These are phyloP conservation scores for Lepus europaeus DNA, from an alignment of 2,113 vertebrate genomes.

Conservation along the genomic window DNA sequence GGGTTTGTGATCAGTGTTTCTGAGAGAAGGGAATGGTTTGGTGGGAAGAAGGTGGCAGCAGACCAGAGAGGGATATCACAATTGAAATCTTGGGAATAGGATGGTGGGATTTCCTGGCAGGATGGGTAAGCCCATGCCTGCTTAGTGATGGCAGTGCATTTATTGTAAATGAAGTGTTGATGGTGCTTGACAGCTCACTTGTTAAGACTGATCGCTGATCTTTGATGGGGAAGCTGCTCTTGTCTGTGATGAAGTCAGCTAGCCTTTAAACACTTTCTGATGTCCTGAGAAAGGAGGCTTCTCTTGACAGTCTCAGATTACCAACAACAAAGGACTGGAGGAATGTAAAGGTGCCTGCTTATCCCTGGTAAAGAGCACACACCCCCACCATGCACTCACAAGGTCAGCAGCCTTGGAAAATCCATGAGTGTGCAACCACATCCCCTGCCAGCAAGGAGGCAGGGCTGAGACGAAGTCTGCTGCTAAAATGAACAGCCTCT, in stretches of 20 bases:
- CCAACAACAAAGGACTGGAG: background rate
- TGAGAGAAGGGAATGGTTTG: background rate
- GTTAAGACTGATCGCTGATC: background rate
- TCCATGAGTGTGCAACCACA: background rate
- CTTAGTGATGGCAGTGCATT: rapidly evolving
- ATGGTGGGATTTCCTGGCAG: background rate
- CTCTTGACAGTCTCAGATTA: background rate
- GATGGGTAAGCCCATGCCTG: background rate
- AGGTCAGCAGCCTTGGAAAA: background rate
- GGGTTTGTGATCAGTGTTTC: background rate
- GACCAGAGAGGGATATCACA: background rate
- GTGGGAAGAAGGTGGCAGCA: background rate
- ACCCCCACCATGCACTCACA: too few relatives aligned
- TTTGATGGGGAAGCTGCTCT: constrained; percentile 5
- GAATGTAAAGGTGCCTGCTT: rapidly evolving
- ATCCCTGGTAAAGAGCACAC: background rate
- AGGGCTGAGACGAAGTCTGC: too few relatives aligned
- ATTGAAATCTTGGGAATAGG: rapidly evolving
- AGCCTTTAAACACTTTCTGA: constrained; percentile 42
- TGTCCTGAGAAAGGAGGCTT: background rate
- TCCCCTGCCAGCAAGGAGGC: background rate
- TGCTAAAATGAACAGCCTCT: background rate
- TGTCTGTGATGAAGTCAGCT: background rate
- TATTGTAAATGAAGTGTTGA: background rate
- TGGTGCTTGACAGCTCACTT: background rate